Evolutionary conservation across 2,113 vertebrate species (phyloP).

Genomic region (Gambusia holbrooki): DNA sequence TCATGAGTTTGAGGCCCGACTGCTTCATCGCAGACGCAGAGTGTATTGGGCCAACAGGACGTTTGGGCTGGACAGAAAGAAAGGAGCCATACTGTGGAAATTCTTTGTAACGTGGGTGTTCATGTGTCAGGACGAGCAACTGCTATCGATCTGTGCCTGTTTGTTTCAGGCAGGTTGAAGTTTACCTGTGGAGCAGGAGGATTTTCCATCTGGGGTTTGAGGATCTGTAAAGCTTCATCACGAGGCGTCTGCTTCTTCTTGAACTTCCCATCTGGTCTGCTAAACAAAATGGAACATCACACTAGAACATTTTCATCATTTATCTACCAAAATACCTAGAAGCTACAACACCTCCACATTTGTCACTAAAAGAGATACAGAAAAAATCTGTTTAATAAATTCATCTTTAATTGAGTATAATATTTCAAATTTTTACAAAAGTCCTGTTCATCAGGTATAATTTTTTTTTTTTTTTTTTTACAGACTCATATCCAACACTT

Average conservation of each 20-base stretch:
- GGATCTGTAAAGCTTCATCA: conserved; percentile 91
- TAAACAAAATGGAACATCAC: conserved; percentile 37
- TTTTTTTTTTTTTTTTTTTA: too few relatives aligned
- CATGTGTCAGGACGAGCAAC: background rate
- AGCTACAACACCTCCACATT: background rate
- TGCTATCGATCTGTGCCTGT: background rate
- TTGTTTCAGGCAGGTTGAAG: conserved; percentile 7
- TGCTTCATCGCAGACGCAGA: conserved; percentile 58
- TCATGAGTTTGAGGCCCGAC: conserved; percentile 80
- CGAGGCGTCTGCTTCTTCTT: conserved; percentile 87
- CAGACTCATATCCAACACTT: too few relatives aligned
- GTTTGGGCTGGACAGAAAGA: conserved; percentile 60
- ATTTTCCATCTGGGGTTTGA: conserved; percentile 88
- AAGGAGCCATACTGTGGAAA: background rate
- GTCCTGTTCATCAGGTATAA: too few relatives aligned
- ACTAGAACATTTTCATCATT: conserved; percentile 8
- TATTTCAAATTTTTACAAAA: too few relatives aligned
- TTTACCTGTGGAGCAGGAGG: conserved; percentile 73
- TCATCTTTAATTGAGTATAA: too few relatives aligned
- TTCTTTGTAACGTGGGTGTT: background rate
- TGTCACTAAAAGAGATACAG: background rate
- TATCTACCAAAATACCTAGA: background rate
- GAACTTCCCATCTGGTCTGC: conserved; percentile 83
- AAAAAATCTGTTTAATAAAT: too few relatives aligned
- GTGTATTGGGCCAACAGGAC: conserved; percentile 38